These are phyloP conservation scores for Entomobrya proxima DNA, from an alignment of 2,888 invertebrate species.

Conservation along the genomic window DNA sequence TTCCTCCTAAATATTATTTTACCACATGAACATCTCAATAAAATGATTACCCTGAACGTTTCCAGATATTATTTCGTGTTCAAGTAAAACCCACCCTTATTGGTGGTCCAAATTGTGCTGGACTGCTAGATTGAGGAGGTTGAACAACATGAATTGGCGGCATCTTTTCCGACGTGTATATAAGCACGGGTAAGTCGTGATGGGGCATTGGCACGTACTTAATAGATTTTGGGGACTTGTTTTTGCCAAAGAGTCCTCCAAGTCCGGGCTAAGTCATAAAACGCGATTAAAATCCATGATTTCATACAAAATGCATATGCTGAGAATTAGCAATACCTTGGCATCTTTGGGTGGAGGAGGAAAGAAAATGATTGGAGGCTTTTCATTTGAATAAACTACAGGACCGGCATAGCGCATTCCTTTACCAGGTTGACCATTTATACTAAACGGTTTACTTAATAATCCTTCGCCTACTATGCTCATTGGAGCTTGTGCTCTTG, in stretches of 20 bases:
- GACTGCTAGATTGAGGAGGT: conserved; percentile 69
- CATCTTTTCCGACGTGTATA: conserved; percentile 76
- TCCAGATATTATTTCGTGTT: too few relatives aligned
- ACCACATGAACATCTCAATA: too few relatives aligned
- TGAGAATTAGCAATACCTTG: conserved; percentile 47
- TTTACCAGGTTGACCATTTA: conserved; percentile 51
- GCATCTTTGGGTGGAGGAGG: conserved; percentile 73
- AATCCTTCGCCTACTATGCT: conserved; percentile 54
- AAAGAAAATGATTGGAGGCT: conserved; percentile 75
- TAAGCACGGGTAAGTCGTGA: conserved; percentile 77
- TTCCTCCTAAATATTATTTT: conserved; percentile 74
- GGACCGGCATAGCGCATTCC: conserved; percentile 75
- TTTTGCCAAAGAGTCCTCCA: conserved; percentile 47
- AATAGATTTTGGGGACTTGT: conserved; percentile 73
- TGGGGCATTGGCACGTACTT: conserved; percentile 77
- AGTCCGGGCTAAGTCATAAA: conserved; percentile 44
- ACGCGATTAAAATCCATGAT: background rate
- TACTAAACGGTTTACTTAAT: background rate
- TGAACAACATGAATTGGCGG: conserved; percentile 77
- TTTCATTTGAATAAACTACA: conserved; percentile 75
- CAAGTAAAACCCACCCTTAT: background rate
- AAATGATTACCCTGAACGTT: background rate
- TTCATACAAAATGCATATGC: background rate
- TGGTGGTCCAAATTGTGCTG: background rate
- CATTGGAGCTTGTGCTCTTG: conserved; percentile 69